phyloP scores from a whole-genome alignment of 2,113 vertebrate species.

The Aphelocoma coerulescens region DNA sequence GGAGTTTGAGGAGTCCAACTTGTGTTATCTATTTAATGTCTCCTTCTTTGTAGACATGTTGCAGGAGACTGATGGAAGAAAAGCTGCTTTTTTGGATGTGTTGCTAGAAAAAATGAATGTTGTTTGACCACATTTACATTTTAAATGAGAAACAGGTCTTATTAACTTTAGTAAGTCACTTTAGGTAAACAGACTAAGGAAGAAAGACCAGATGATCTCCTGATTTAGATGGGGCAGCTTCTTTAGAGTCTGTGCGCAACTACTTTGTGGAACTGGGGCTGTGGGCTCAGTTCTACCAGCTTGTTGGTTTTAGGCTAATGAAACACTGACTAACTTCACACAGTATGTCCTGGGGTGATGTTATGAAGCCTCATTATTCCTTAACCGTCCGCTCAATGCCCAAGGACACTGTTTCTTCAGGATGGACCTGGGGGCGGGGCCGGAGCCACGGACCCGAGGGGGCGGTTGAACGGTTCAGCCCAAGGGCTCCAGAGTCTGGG shows the following conservation, averaged over 20 bases:
- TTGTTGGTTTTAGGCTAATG: not conserved
- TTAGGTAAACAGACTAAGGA: not conserved
- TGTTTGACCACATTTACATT: not conserved
- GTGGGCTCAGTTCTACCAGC: not conserved
- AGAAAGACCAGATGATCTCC: not conserved
- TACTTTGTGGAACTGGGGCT: accelerated
- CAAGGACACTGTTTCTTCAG: too few species aligned
- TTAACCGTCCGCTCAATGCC: too few species aligned
- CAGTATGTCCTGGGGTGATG: too few species aligned
- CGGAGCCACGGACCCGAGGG: too few species aligned
- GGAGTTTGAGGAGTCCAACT: not conserved
- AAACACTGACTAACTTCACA: not conserved
- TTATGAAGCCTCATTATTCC: too few species aligned
- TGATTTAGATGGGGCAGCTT: not conserved
- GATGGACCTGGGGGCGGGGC: too few species aligned
- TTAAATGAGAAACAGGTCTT: not conserved
- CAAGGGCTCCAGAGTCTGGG: too few species aligned
- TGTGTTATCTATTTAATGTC: not conserved
- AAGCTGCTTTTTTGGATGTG: not conserved
- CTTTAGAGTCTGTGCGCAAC: not conserved
- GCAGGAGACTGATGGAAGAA: not conserved
- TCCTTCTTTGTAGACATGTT: not conserved
- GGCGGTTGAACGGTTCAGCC: too few species aligned
- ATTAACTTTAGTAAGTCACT: not conserved
- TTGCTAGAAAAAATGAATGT: not conserved